Conservation (phyloP, 2,888 invertebrate genomes). For the Chaetoderma sp. region DNA sequence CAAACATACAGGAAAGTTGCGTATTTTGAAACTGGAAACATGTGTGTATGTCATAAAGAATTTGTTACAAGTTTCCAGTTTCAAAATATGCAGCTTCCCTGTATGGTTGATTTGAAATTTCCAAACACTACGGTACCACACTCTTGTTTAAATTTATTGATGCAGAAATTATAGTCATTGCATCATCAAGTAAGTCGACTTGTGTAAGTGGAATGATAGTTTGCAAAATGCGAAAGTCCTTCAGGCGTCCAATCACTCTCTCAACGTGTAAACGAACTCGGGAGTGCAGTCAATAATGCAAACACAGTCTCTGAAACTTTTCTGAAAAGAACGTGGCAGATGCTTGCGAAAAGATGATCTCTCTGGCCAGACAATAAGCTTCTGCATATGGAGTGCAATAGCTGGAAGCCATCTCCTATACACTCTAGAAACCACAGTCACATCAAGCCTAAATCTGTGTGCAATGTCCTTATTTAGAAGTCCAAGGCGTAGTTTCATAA, state of each 20-base stretch:
- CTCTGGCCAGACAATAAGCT: not conserved
- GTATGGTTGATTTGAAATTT: too few relatives aligned
- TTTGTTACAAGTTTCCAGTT: too few relatives aligned
- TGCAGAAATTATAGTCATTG: not conserved
- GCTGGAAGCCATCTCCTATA: constrained; percentile 31
- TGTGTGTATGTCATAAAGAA: too few relatives aligned
- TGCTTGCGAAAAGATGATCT: not conserved
- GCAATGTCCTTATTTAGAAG: constrained; percentile 19
- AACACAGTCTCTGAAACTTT: not conserved
- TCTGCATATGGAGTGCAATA: not conserved
- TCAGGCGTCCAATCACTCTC: not conserved
- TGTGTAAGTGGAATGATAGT: not conserved
- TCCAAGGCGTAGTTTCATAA: constrained; percentile 4
- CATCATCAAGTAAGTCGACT: not conserved
- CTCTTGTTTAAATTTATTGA: not conserved
- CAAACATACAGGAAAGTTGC: too few relatives aligned
- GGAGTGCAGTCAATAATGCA: not conserved
- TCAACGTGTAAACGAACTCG: not conserved
- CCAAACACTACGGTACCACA: too few relatives aligned
- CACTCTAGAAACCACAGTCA: constrained; percentile 20
- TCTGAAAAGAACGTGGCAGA: not conserved
- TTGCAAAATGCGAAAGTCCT: not conserved
- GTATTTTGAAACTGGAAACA: too few relatives aligned
- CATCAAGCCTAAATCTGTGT: constrained; percentile 28
- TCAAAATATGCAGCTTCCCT: too few relatives aligned